Base-by-base conservation (phyloP, 2,113 vertebrate genomes). In the Garra rufa region DNA sequence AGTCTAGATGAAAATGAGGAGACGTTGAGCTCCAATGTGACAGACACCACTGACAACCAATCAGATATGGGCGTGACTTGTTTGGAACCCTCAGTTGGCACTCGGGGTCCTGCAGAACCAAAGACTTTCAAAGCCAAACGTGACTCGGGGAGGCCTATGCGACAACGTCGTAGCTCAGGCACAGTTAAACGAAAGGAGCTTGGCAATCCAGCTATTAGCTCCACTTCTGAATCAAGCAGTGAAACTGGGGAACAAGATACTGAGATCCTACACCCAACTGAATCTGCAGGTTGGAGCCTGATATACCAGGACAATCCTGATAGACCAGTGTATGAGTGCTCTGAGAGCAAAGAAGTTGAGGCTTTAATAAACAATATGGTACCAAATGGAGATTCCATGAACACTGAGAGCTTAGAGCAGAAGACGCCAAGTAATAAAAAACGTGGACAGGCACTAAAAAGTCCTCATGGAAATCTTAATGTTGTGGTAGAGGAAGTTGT, bases 41-140 rank as follows among this genome's bases (percentile, higher is more conserved):
- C 10, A 10, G 77, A 81, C 19, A 59, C n/a, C n/a, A 13, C n/a
- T 24, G 21, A 24, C 43, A 73, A 14, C 48, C 48, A 69, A 83
- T 67, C 78, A 43, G 74, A 89, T 3, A 10, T 13, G 9, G 38
- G 17, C 0, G 13, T 76, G 46, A 15, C 50, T 34, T 38, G 77
- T 41, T 50, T 63, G 4, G 55, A 52, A 24, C 55, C 14, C 13
- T 79, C 81, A 3, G 46, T 24, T 26, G 11, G 3, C 21, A 52
- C 9, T 10, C 4, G 1, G 38, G 9, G 0, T 24, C 26, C 30
- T 8, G 1, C 73, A 26, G 21, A 28, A 30, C 14, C 52, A 6
- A 67, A 75, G 41, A 17, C 41, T 46, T 28, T 2, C 19, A 82
- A 83, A 85, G 10, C 43, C 38, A 79, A 41, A 74, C 65, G 44